Evolutionary conservation across 2,797 vertebrate species (phyloP).

Genomic region (Enteromius afrohamiltoni): DNA sequence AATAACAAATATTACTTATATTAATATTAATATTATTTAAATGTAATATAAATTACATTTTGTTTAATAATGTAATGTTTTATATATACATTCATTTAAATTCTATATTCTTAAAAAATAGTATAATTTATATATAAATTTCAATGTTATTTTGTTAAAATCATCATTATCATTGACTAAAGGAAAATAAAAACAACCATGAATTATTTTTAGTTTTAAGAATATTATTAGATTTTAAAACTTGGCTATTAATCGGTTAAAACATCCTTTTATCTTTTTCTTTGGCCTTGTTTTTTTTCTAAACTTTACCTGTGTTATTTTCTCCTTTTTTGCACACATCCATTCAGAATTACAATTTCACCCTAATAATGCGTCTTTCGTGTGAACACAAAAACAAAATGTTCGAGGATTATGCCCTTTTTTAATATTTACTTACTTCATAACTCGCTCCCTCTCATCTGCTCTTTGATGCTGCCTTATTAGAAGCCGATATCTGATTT

Average conservation of each 20-base stretch:
- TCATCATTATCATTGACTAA: background rate
- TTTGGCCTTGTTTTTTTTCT: background rate
- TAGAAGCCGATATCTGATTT: conserved; percentile 28
- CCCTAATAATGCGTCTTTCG: background rate
- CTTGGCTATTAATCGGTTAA: background rate
- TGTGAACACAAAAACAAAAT: conserved; percentile 17
- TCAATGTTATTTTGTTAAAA: background rate
- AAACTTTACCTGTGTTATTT: background rate
- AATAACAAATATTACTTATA: background rate
- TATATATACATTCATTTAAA: background rate
- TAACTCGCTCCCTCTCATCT: background rate
- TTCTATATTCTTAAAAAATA: background rate
- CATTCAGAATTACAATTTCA: conserved; percentile 29
- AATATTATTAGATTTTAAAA: background rate
- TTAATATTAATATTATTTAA: too few species aligned
- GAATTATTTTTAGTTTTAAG: background rate
- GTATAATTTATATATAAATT: background rate
- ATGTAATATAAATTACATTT: too few species aligned
- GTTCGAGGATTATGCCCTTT: background rate
- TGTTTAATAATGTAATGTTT: background rate
- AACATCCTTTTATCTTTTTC: conserved; percentile 9
- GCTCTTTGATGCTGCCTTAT: conserved; percentile 39
- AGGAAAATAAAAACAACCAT: background rate
- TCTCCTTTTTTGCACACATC: background rate
- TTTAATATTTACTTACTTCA: conserved; percentile 2